Base-by-base conservation (phyloP, 2,113 vertebrate species). In the Dipodomys ordii region DNA sequence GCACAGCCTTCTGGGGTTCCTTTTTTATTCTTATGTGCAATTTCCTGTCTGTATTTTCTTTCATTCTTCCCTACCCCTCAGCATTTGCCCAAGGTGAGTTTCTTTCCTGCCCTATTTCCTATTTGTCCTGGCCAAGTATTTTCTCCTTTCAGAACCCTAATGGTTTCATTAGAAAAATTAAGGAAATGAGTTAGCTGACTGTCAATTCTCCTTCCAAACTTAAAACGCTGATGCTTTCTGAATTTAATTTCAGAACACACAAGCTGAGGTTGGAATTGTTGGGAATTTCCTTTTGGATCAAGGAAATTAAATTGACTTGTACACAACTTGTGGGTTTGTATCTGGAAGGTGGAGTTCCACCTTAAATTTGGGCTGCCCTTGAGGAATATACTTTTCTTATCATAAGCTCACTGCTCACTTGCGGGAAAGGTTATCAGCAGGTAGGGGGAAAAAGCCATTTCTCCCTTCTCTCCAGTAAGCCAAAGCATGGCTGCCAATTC, bases 151-250 rank as follows among this genome's bases (percentile, higher is more conserved):
- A 89, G 35, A 74, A 30, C 22, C 28, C 1, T 32, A 60, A 39
- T 85, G 95, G 94, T 72, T 93, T 88, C 64, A 87, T 46, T 60
- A 83, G 64, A 93, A 76, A 93, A 95, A 91, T 95, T 82, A 96
- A 74, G 78, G 30, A 64, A 16, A 28, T 94, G 60, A 20, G 72
- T 84, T 91, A 91, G 65, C 77, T 96, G 93, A 87, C 60, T 72
- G 16, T 83, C 90, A 78, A 79, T 83, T 92, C 96, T 77, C 72
- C 46, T 73, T 85, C 81, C 44, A 79, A 79, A 85, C 79, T 53
- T 83, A 93, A 92, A 84, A 72, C 88, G 81, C 91, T 79, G 73
- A 92, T 87, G 68, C 57, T 92, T 93, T 89, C 81, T 64, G 23
- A 90, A 90, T 94, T 95, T 92, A 82, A 92, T 91, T 95, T 93